These are phyloP conservation scores for Takifugu bimaculatus DNA, from an alignment of 2,113 vertebrate species.

Conservation along the genomic window DNA sequence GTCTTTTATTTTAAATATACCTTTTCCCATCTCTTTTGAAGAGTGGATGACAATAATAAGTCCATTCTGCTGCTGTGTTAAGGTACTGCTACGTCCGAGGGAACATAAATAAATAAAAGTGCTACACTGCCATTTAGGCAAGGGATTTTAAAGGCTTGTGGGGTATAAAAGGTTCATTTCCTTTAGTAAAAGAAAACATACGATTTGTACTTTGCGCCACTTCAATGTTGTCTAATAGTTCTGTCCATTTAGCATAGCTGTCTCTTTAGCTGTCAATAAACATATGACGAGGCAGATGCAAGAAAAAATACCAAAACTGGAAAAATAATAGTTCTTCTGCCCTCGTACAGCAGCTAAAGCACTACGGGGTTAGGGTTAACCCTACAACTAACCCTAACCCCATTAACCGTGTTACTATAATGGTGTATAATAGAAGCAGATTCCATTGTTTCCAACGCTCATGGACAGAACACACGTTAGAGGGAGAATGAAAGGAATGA, in stretches of 20 bases:
- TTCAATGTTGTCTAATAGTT: constrained; percentile 45
- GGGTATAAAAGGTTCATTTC: constrained; percentile 28
- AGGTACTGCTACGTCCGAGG: constrained; percentile 52
- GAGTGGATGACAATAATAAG: constrained; percentile 16
- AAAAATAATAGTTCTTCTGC: not conserved
- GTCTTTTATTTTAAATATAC: constrained; percentile 7
- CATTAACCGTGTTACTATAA: constrained; percentile 19
- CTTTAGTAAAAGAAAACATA: constrained; percentile 28
- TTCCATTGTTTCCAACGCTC: constrained; percentile 31
- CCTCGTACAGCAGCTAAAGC: too few species aligned
- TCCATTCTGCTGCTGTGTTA: constrained; percentile 29
- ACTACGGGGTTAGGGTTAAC: too few species aligned
- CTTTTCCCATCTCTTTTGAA: constrained; percentile 47
- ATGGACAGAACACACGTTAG: constrained; percentile 36
- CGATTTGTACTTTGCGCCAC: constrained; percentile 32
- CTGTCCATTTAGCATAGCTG: constrained; percentile 17
- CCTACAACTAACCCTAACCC: too few species aligned
- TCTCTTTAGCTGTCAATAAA: not conserved
- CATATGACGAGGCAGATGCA: constrained; percentile 1
- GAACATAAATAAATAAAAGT: constrained; percentile 67
- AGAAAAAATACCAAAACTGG: constrained; percentile 2
- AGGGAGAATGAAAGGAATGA: constrained; percentile 28
- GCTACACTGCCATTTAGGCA: constrained; percentile 60
- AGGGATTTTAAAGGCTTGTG: constrained; percentile 52
- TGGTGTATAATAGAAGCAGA: constrained; percentile 41